Evolutionary conservation across 2,113 vertebrate genomes (phyloP).

Genomic region (Brachionichthys hirsutus): DNA sequence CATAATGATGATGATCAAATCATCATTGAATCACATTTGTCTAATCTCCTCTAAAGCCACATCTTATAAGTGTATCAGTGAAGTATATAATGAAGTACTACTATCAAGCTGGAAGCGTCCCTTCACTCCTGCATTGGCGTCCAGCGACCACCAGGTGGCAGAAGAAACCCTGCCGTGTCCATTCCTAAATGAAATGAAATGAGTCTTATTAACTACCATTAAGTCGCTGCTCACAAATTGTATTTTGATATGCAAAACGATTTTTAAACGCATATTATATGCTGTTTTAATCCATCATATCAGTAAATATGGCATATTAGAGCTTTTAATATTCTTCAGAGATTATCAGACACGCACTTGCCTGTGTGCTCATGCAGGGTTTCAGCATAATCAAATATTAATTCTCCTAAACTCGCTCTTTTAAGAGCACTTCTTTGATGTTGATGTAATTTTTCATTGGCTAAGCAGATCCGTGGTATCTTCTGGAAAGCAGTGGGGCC

Average conservation of each 20-base stretch:
- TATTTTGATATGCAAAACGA: constrained; percentile 77
- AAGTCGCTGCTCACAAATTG: constrained; percentile 70
- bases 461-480: constrained; percentile 69
- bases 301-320: constrained; percentile 75
- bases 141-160: constrained; percentile 59
- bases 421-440: constrained; percentile 76
- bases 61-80: too few species aligned
- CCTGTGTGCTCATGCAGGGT: constrained; percentile 66
- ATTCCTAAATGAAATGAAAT: constrained; percentile 31
- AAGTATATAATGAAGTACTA: too few species aligned
- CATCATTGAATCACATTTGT: too few species aligned
- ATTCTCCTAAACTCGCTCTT: constrained; percentile 77
- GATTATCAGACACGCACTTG: constrained; percentile 64
- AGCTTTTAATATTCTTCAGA: constrained; percentile 73
- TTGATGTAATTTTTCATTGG: constrained; percentile 72
- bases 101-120: too few species aligned
- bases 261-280: constrained; percentile 76
- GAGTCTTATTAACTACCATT: constrained; percentile 51
- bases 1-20: too few species aligned
- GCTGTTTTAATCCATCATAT: constrained; percentile 75
- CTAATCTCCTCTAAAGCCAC: too few species aligned
- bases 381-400: constrained; percentile 77
- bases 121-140: constrained; percentile 23
- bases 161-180: constrained; percentile 34
- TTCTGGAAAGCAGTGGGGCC: constrained; percentile 56